These are phyloP conservation scores for Porites australiensis DNA, from an alignment of 64 coral and sea anemone genomes.

Conservation along the genomic window DNA sequence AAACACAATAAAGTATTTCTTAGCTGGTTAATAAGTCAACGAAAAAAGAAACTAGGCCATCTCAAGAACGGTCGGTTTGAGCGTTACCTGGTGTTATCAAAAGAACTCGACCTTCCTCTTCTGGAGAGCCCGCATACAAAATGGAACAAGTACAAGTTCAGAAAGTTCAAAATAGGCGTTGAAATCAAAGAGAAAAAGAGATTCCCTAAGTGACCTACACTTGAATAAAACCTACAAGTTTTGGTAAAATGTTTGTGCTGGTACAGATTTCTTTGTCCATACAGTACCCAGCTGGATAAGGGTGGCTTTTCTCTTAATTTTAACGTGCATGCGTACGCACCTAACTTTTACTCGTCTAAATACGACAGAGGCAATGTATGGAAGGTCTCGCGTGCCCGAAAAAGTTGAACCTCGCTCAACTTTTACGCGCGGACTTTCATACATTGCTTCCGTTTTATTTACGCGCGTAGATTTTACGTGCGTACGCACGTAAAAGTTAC, in stretches of 20 bases:
- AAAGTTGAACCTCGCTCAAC: too few relatives aligned
- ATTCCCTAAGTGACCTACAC: neutral
- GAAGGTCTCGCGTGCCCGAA: too few relatives aligned
- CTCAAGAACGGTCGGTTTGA: conserved; percentile 83
- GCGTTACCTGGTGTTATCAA: conserved; percentile 77
- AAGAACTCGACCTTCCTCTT: conserved; percentile 76
- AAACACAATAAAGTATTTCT: conserved; percentile 94
- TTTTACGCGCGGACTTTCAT: too few relatives aligned
- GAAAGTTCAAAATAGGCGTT: conserved; percentile 91
- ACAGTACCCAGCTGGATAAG: neutral
- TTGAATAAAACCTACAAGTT: neutral
- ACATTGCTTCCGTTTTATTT: too few relatives aligned
- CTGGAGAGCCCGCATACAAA: conserved; percentile 83
- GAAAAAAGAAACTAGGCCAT: conserved; percentile 87
- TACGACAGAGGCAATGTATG: too few relatives aligned
- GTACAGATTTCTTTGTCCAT: neutral
- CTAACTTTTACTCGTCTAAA: too few relatives aligned
- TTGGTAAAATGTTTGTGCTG: neutral
- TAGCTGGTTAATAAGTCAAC: conserved; percentile 85
- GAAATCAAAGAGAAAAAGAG: conserved; percentile 95
- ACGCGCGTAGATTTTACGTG: too few relatives aligned
- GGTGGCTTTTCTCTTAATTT: too few relatives aligned
- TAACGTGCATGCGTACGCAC: too few relatives aligned
- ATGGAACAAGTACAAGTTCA: conserved; percentile 96
- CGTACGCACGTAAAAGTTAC: too few relatives aligned